Evolutionary conservation across 2,113 vertebrate genomes (phyloP).

Genomic region (Anser cygnoides): DNA sequence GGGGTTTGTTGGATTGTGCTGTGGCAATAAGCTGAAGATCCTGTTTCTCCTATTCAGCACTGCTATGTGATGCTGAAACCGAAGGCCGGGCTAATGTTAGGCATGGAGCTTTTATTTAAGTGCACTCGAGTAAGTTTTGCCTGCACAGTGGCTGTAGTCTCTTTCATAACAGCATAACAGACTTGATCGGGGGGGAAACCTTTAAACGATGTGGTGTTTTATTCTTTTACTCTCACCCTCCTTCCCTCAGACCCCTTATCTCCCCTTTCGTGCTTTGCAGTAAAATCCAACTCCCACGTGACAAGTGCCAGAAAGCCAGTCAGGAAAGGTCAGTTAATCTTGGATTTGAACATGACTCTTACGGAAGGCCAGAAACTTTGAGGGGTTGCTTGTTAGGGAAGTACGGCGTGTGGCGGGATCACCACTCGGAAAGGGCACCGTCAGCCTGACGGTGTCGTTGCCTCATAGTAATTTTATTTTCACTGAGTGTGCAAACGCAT

Average conservation of each 20-base stretch:
- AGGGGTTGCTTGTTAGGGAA: neutral
- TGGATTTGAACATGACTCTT: neutral
- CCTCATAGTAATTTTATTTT: conserved; percentile 12
- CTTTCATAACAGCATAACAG: neutral
- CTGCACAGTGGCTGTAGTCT: neutral
- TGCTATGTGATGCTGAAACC: neutral
- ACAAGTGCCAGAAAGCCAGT: neutral
- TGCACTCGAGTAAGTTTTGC: fast-evolving
- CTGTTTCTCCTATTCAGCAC: neutral
- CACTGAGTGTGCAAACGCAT: conserved; percentile 2
- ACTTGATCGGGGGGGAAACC: neutral
- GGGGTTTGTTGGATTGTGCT: neutral
- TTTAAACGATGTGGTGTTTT: neutral
- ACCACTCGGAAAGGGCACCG: neutral
- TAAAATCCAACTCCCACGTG: neutral
- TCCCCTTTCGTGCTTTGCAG: neutral
- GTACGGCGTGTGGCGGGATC: neutral
- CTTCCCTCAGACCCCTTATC: neutral
- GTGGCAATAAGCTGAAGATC: neutral
- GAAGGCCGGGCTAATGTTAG: neutral
- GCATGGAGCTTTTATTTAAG: neutral
- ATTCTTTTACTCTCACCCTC: neutral
- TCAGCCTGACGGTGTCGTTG: fast-evolving
- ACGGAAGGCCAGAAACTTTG: neutral
- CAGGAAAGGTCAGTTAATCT: neutral